Conservation (phyloP, 2,797 vertebrate genomes). For the Karalla daura region DNA sequence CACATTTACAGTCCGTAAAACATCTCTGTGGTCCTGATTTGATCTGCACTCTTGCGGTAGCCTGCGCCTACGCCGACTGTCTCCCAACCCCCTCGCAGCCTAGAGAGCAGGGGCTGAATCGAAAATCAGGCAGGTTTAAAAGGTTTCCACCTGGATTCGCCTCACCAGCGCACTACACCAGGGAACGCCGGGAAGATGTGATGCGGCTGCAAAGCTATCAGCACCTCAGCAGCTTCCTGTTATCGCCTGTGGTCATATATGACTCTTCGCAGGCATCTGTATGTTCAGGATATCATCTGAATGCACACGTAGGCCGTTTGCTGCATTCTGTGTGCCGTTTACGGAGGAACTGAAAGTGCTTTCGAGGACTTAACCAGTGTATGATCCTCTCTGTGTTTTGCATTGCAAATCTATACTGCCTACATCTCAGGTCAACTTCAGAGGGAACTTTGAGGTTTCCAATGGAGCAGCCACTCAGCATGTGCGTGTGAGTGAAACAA, state of each 20-base stretch:
- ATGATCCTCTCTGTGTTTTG: neutral
- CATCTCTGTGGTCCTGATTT: no score
- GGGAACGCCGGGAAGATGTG: slow-evolving; percentile 1
- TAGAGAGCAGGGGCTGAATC: neutral
- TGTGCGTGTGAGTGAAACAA: neutral
- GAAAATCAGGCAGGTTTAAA: neutral
- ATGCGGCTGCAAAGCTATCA: slow-evolving; percentile 18
- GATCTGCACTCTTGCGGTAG: no score
- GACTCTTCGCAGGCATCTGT: slow-evolving; percentile 1
- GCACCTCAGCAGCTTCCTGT: slow-evolving; percentile 8
- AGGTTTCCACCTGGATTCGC: slow-evolving; percentile 19
- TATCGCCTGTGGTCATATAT: slow-evolving; percentile 9
- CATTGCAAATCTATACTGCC: no score
- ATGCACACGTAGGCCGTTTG: neutral
- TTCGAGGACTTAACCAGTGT: neutral
- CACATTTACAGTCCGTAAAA: no score
- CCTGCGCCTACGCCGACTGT: no score
- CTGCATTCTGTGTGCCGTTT: neutral
- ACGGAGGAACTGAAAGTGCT: neutral
- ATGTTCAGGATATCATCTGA: slow-evolving; percentile 1
- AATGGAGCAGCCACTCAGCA: no score
- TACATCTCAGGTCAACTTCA: no score
- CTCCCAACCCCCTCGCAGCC: neutral
- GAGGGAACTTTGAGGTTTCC: neutral
- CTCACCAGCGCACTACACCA: neutral